Base-by-base conservation (phyloP, 2,888 invertebrate species). In the Luperina testacea region DNA sequence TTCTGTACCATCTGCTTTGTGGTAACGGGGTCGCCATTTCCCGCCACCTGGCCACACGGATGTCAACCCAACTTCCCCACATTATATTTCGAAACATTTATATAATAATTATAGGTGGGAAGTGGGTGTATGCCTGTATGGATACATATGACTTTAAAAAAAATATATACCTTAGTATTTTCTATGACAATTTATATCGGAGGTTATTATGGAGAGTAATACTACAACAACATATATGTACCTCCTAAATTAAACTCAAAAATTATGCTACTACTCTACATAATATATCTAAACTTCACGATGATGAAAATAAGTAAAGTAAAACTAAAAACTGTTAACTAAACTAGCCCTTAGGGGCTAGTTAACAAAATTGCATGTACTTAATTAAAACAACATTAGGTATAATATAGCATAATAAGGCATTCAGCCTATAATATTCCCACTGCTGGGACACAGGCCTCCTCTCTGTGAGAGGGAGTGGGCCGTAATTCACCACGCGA, bases 21-120 rank as follows among this genome's bases (percentile, higher is more conserved):
- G 72, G 72, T 74, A 85, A 91, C 91, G 93, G 92, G 96, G 94
- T 91, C 95, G 90, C 91, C 90, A 94, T 93, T 95, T 96, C 95
- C 95, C 94, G 93, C 83, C 92, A 92, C 90, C 91, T 92, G 93
- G 84, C 83, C 87, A 88, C 87, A 83, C 92, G 94, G 93, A 94
- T 92, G 91, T 93, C 91, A 88, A 88, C 87, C 90, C 86, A 89
- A 89, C 91, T 91, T 91, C 90, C 88, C 81, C 75, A 80, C 87
- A 83, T 85, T 83, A 85, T 87, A 86, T 89, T 83, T 78, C 76
- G 84, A 84, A 90, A 88, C 82, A 84, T 82, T 85, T 80, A 84
- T 75, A 71, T 69, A 81, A 78, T 85, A 72, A 85, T 86, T 78
- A 80, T 76, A 67, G 59, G 74, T 75, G 32, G 81, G 75, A 87